phyloP scores from a whole-genome alignment of 2,113 vertebrate genomes.

The Daphoenositta chrysoptera region DNA sequence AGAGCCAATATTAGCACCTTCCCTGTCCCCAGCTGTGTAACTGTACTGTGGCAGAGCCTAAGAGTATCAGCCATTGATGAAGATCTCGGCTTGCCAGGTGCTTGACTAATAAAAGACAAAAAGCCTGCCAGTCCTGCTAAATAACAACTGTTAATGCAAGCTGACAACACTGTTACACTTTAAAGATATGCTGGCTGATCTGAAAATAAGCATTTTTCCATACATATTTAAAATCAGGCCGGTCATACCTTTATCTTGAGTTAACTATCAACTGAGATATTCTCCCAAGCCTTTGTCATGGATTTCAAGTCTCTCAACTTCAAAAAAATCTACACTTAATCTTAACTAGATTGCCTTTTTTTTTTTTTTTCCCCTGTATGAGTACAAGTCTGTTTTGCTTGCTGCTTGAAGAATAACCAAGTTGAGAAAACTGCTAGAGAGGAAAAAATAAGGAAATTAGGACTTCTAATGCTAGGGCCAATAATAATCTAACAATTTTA shows the following conservation, averaged over 20 bases:
- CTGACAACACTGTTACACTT: not conserved
- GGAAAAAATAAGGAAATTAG: not conserved
- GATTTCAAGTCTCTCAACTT: not conserved
- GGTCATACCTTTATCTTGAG: not conserved
- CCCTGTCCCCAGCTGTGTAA: not conserved
- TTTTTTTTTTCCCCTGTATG: not conserved
- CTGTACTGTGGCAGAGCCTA: not conserved
- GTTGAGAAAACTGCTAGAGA: not conserved
- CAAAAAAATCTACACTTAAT: not conserved
- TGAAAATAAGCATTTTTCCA: not conserved
- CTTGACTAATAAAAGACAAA: not conserved
- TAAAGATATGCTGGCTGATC: not conserved
- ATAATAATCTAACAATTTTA: not conserved
- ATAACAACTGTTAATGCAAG: not conserved
- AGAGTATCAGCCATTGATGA: not conserved
- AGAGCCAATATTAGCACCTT: not conserved
- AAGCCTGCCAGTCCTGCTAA: not conserved
- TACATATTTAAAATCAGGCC: slow-evolving; percentile 5
- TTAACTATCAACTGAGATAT: not conserved
- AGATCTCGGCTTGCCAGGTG: not conserved
- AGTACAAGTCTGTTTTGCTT: not conserved
- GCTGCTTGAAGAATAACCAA: not conserved
- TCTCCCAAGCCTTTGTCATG: not conserved
- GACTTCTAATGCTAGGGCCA: not conserved
- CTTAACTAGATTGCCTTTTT: not conserved